Conservation (phyloP, 2,888 invertebrate genomes). For the Scaptodrosophila latifasciaeformis region DNA sequence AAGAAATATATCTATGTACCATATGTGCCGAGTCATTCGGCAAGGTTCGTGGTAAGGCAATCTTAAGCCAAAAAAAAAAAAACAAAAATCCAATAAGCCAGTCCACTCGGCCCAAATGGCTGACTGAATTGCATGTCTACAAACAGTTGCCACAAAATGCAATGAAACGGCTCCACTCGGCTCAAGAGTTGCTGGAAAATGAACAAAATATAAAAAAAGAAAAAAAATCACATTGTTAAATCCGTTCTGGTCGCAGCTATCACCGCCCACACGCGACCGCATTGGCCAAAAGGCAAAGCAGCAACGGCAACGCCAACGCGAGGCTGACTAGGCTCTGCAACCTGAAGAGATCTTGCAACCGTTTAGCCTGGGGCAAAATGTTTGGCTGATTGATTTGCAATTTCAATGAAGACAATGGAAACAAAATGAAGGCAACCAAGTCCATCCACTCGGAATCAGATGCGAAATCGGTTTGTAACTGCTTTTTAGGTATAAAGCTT, state of each 20-base stretch:
- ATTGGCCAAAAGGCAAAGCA: background rate
- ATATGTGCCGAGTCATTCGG: background rate
- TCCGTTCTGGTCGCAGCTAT: background rate
- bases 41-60: too few relatives aligned
- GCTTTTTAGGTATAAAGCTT: too few relatives aligned
- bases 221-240: constrained; percentile 3
- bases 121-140: constrained; percentile 14
- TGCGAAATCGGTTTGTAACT: too few relatives aligned
- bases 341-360: background rate
- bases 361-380: background rate
- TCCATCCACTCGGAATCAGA: too few relatives aligned
- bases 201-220: background rate
- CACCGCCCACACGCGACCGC: constrained; percentile 13
- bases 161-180: background rate
- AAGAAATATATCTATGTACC: too few relatives aligned
- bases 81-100: constrained; percentile 1
- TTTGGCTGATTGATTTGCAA: constrained; percentile 30
- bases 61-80: background rate
- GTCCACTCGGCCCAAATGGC: background rate
- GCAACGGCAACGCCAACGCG: background rate
- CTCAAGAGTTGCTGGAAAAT: constrained; percentile 2
- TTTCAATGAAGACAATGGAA: constrained; percentile 2
- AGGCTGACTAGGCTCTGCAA: background rate
- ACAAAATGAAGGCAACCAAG: background rate
- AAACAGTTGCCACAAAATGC: constrained; percentile 12